phyloP scores from a whole-genome alignment of 2,888 invertebrate species.

The Ypsolopha scabrella region DNA sequence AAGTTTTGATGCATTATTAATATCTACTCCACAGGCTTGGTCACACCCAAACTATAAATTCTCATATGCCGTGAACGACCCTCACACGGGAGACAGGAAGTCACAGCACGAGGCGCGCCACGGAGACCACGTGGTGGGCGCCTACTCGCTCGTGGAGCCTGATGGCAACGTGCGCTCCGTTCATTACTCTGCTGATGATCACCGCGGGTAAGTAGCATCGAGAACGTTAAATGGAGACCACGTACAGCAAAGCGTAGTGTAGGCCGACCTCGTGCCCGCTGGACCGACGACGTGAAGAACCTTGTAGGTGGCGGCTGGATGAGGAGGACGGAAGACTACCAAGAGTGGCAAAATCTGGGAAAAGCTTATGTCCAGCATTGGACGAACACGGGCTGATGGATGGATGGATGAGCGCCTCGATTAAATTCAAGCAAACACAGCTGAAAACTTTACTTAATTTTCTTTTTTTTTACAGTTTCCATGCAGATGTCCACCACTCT shows the following conservation, averaged over 20 bases:
- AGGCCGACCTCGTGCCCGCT: no score
- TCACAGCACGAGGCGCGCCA: slow-evolving; percentile 65
- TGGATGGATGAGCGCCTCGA: no score
- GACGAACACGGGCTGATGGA: no score
- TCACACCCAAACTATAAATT: slow-evolving; percentile 66
- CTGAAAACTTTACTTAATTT: slow-evolving; percentile 6
- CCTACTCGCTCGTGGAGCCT: slow-evolving; percentile 71
- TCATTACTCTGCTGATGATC: slow-evolving; percentile 63
- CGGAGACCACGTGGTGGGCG: slow-evolving; percentile 72
- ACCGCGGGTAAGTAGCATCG: slow-evolving; percentile 44
- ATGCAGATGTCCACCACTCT: slow-evolving; percentile 39
- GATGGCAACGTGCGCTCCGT: slow-evolving; percentile 69
- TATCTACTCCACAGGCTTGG: slow-evolving; percentile 26
- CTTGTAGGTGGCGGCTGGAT: no score
- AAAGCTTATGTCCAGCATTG: no score
- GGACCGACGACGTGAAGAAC: no score
- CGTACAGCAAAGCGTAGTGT: no score
- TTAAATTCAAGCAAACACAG: neutral
- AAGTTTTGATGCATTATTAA: no score
- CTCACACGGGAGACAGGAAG: slow-evolving; percentile 71
- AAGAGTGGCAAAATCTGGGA: no score
- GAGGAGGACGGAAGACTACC: no score
- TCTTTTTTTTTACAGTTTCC: slow-evolving; percentile 30
- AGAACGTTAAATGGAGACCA: no score
- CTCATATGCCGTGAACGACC: slow-evolving; percentile 68